These are phyloP conservation scores for Pogonophryne albipinna DNA, from an alignment of 2,797 vertebrate species.

Conservation along the genomic window DNA sequence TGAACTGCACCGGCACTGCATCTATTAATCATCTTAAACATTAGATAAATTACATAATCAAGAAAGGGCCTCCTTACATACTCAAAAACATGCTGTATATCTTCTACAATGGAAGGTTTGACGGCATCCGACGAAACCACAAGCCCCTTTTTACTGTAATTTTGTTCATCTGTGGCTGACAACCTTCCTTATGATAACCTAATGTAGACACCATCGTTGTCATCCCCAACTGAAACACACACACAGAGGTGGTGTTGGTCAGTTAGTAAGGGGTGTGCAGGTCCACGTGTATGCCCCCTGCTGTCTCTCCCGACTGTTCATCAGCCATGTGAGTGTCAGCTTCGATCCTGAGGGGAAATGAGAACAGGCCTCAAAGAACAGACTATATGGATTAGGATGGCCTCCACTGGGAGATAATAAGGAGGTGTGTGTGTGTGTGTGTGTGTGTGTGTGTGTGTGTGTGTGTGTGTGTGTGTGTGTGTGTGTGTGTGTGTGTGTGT, in stretches of 20 bases:
- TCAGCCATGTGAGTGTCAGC: slow-evolving; percentile 56
- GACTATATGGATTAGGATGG: slow-evolving; percentile 71
- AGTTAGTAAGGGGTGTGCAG: slow-evolving; percentile 18
- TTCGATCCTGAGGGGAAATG: slow-evolving; percentile 78
- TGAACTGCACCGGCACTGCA: too few relatives aligned
- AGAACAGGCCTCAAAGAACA: slow-evolving; percentile 71
- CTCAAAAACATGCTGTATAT: too few relatives aligned
- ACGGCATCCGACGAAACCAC: too few relatives aligned
- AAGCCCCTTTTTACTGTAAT: slow-evolving; percentile 27
- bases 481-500: neutral
- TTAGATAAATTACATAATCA: too few relatives aligned
- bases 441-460: neutral
- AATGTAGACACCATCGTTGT: slow-evolving; percentile 26
- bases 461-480: slow-evolving; percentile 4
- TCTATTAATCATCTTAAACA: too few relatives aligned
- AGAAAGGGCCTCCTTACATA: too few relatives aligned
- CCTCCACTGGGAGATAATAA: slow-evolving; percentile 75
- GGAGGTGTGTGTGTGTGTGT: too few relatives aligned
- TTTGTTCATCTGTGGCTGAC: slow-evolving; percentile 36
- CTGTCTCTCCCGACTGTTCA: slow-evolving; percentile 55
- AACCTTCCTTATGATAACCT: slow-evolving; percentile 34
- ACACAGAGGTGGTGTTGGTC: slow-evolving; percentile 19
- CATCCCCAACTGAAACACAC: slow-evolving; percentile 21
- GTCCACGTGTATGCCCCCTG: slow-evolving; percentile 30
- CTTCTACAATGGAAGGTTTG: too few relatives aligned